phyloP scores from a whole-genome alignment of 2,113 vertebrate genomes.

The Pseudopipra pipra region DNA sequence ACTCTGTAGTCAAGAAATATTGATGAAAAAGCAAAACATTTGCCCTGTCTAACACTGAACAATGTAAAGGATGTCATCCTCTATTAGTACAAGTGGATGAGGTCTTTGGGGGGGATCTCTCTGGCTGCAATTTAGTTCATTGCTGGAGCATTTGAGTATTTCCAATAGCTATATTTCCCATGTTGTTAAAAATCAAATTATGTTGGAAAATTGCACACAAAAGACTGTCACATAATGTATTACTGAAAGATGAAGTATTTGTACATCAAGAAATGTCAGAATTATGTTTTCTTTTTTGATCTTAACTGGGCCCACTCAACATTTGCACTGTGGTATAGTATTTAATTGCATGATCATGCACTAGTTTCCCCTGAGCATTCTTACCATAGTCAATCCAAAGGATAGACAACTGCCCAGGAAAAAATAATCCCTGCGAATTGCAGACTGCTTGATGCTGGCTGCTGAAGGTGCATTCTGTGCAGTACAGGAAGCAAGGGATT shows the following conservation, averaged over 20 bases:
- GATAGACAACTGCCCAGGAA: not conserved
- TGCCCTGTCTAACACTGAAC: not conserved
- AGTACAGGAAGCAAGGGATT: not conserved
- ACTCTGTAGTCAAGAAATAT: not conserved
- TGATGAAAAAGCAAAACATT: not conserved
- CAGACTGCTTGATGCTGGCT: not conserved
- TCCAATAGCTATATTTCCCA: not conserved
- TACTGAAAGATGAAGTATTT: not conserved
- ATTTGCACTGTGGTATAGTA: not conserved
- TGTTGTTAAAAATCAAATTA: not conserved
- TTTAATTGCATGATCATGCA: not conserved
- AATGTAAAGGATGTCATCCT: not conserved
- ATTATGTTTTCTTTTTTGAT: not conserved
- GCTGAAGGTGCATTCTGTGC: not conserved
- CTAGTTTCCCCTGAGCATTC: not conserved
- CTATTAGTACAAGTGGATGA: not conserved
- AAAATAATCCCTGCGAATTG: not conserved
- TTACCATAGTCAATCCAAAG: not conserved
- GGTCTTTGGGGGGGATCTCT: not conserved
- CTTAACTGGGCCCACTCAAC: not conserved
- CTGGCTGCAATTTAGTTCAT: not conserved
- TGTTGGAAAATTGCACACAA: not conserved
- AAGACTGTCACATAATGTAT: not conserved
- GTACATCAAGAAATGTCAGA: not conserved
- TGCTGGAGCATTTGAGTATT: not conserved